Evolutionary conservation across 2,113 vertebrate genomes (phyloP).

Genomic region (Microtus pennsylvanicus): DNA sequence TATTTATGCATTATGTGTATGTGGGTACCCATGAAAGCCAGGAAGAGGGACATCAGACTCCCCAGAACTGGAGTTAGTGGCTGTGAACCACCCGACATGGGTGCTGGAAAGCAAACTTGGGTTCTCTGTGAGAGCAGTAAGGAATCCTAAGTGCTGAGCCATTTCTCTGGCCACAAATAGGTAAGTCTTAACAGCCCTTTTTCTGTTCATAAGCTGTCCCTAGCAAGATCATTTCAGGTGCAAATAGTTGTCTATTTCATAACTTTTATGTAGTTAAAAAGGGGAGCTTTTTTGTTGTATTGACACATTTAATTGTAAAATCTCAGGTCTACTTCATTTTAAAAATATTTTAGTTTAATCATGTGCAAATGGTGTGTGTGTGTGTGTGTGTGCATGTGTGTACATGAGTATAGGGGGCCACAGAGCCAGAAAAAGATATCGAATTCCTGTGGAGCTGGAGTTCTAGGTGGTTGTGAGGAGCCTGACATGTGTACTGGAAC

Average conservation of each 20-base stretch:
- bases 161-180: neutral
- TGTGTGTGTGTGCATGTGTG: neutral
- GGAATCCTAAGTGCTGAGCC: neutral
- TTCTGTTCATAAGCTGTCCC: neutral
- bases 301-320: neutral
- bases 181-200: neutral
- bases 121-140: neutral
- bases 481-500: neutral
- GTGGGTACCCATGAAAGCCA: neutral
- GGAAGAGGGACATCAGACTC: too few relatives aligned
- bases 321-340: neutral
- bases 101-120: neutral
- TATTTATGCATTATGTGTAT: neutral
- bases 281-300: neutral
- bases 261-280: constrained; percentile 36
- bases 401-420: neutral
- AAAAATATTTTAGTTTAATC: neutral
- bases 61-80: neutral
- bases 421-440: neutral
- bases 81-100: neutral
- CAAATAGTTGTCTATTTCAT: neutral
- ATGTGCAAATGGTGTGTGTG: neutral
- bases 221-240: neutral
- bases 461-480: neutral
- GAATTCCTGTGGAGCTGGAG: neutral